phyloP scores from a whole-genome alignment of 2,113 vertebrate genomes.

The Serilophus lunatus region DNA sequence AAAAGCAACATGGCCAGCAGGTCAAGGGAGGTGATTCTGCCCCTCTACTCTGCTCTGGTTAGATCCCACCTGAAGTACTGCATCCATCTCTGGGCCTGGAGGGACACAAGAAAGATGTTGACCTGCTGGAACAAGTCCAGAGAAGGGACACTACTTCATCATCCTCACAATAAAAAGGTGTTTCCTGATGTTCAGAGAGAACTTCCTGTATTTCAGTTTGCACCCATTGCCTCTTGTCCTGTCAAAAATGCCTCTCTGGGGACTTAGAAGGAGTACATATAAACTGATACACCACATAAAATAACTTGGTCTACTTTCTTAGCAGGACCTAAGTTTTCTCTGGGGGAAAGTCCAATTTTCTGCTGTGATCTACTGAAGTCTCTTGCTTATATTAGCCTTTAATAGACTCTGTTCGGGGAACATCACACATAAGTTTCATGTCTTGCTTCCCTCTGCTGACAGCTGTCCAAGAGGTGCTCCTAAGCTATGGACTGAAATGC shows the following conservation, averaged over 20 bases:
- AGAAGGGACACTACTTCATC: not conserved
- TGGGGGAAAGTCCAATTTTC: not conserved
- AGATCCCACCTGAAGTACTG: not conserved
- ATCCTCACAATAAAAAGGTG: not conserved
- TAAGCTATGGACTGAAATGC: not conserved
- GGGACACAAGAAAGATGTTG: not conserved
- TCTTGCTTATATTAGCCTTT: not conserved
- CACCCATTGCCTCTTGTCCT: not conserved
- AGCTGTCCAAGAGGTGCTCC: not conserved
- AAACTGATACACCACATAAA: not conserved
- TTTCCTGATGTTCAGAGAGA: not conserved
- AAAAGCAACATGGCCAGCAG: not conserved
- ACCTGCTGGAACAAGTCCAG: not conserved
- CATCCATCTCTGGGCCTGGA: not conserved
- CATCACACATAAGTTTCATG: not conserved
- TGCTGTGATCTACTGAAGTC: not conserved
- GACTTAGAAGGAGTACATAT: not conserved
- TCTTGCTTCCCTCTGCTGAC: not conserved
- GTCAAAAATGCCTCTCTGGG: not conserved
- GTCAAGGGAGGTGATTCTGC: not conserved
- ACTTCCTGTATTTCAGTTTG: not conserved
- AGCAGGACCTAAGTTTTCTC: not conserved
- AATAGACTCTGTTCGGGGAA: not conserved
- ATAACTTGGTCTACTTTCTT: not conserved
- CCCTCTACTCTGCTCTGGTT: not conserved